Evolutionary conservation across 2,797 vertebrate species (phyloP).

Genomic region (Sebastolobus altivelis): DNA sequence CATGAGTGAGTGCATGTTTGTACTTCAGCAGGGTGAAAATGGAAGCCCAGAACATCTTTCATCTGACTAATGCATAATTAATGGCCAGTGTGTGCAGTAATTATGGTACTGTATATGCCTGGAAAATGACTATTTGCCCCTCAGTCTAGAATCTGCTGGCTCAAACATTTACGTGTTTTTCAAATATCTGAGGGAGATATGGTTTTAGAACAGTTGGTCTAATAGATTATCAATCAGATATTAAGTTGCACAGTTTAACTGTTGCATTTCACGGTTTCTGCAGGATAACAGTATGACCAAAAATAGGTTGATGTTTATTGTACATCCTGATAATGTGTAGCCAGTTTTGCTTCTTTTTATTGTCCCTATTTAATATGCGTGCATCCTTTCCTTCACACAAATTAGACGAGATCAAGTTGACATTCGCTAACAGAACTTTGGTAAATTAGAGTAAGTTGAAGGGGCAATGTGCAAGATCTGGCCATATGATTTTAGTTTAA

Average conservation of each 20-base stretch:
- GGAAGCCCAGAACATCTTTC: constrained; percentile 43
- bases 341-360: neutral
- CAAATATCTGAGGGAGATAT: constrained; percentile 4
- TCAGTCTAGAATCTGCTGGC: constrained; percentile 8
- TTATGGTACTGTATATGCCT: constrained; percentile 27
- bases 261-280: neutral
- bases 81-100: constrained; percentile 52
- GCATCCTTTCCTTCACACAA: neutral
- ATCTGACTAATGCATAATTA: constrained; percentile 64
- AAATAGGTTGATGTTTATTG: neutral
- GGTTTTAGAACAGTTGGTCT: neutral
- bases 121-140: constrained; percentile 35
- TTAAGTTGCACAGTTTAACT: neutral
- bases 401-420: neutral
- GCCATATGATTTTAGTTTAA: too few species aligned
- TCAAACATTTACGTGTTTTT: constrained; percentile 22
- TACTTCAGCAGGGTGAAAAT: constrained; percentile 43
- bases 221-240: neutral
- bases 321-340: neutral
- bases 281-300: neutral
- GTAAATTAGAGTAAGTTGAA: too few species aligned
- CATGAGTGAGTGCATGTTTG: constrained; percentile 26
- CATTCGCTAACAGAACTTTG: neutral
- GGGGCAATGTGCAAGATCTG: too few species aligned
- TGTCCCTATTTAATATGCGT: neutral